phyloP scores from a whole-genome alignment of 1,140 invertebrate species.

The Drosophila elegans region DNA sequence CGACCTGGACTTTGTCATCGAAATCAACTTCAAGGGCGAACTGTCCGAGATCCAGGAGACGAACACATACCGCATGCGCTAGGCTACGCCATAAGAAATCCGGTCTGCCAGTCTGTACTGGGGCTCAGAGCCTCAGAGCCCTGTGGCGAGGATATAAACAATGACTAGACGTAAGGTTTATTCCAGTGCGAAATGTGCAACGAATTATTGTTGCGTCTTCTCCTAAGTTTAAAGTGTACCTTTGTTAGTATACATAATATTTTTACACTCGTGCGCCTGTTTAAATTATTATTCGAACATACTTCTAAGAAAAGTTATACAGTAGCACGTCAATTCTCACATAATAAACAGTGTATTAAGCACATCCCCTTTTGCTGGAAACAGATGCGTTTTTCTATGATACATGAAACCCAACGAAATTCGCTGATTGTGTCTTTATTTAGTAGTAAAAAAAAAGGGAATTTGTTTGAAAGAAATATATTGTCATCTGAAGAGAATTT shows the following conservation, averaged over 20 bases:
- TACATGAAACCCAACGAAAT: not conserved
- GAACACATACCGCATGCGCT: constrained; percentile 99
- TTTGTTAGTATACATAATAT: constrained; percentile 73
- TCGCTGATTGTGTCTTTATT: constrained; percentile 43
- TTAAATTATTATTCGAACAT: constrained; percentile 70
- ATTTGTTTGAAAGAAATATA: constrained; percentile 22
- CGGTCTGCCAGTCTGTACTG: constrained; percentile 25
- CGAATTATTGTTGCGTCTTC: constrained; percentile 76
- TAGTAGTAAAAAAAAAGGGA: constrained; percentile 15
- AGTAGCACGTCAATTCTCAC: constrained; percentile 67
- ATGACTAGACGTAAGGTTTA: constrained; percentile 77
- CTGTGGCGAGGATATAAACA: constrained; percentile 39
- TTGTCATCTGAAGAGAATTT: constrained; percentile 20
- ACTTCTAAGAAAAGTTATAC: constrained; percentile 73
- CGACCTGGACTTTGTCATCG: constrained; percentile 98
- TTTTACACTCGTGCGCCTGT: constrained; percentile 74
- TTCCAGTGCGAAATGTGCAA: constrained; percentile 80
- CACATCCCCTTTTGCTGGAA: constrained; percentile 60
- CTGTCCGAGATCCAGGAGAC: constrained; percentile 94
- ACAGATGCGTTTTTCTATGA: not conserved
- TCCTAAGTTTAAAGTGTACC: constrained; percentile 78
- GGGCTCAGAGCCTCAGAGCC: constrained; percentile 42
- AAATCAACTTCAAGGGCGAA: constrained; percentile 98
- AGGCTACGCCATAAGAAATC: constrained; percentile 62
- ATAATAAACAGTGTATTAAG: constrained; percentile 67